Evolutionary conservation across 53 echinoderm and acorn worm species (phyloP), one percentile per base, ranked within the genome.

Genomic region (Mesocentrotus franciscanus): DNA sequence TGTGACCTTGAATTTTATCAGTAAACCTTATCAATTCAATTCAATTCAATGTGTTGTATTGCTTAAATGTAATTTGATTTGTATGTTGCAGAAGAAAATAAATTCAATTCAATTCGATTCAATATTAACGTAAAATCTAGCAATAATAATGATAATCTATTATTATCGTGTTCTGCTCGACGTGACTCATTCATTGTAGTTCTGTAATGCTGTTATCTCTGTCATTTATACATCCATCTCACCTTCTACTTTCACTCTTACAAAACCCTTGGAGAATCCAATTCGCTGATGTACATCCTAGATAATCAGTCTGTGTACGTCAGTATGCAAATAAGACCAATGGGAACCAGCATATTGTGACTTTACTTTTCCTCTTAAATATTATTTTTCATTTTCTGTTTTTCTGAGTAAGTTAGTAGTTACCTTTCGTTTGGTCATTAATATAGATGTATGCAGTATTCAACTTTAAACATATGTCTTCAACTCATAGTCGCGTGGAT

Each of bases 201-300:
- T 90, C 14, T 90, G 60, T 89, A 27, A 60, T 59, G 15, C n/a
- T 74, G 22, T 93, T 93, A 93, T 93, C 93, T 93, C 93, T 24
- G 17, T 56, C 93, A 49, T 93, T 78, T 78, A 12, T 49, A 76
- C 61, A 78, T 78, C 78, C 78, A 93, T n/a, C 30, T 93, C 78
- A 93, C 93, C 93, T 93, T 93, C 78, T 93, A 59, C 93, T 93
- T 93, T 93, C 93, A 76, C 9, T 93, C 58, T 35, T 71, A 1
- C 27, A 58, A 56, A 24, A 42, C 61, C 92, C 76, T 24, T 12
- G 57, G 78, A 14, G 56, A 55, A 56, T 93, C 26, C 49, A 60
- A 1, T 90, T 59, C 61, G 90, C 90, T 61, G 90, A 60, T 39
- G 55, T 84, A 84, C 42, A 84, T 55, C 84, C 84, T 17, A 49